phyloP scores from a whole-genome alignment of 2,888 invertebrate species.

The Aphidoletes aphidimyza region DNA sequence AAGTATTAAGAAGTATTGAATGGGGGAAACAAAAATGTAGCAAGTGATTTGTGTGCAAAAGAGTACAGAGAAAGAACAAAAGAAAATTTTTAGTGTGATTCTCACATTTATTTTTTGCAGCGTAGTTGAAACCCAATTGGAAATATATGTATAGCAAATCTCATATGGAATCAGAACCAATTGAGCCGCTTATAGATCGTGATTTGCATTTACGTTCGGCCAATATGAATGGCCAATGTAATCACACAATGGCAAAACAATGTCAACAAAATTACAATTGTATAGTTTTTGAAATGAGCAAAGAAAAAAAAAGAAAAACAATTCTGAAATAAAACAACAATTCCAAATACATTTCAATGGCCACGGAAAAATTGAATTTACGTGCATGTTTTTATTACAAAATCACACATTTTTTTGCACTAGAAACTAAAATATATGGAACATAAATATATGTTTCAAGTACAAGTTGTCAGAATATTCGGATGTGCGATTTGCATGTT shows the following conservation, averaged over 20 bases:
- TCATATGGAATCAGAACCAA: too few relatives aligned
- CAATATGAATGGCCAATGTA: background rate
- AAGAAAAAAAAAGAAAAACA: background rate
- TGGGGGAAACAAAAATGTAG: too few relatives aligned
- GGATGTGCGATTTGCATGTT: background rate
- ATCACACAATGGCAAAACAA: background rate
- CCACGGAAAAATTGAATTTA: background rate
- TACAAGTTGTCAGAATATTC: background rate
- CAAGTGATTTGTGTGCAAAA: too few relatives aligned
- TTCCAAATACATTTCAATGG: background rate
- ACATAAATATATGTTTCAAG: constrained; percentile 43
- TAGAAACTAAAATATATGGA: constrained; percentile 13
- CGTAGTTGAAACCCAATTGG: too few relatives aligned
- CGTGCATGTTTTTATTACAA: background rate
- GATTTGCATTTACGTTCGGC: background rate
- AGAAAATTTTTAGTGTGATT: too few relatives aligned
- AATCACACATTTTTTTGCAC: constrained; percentile 13
- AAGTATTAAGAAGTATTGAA: too few relatives aligned
- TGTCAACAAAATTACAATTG: background rate
- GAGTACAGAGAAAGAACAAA: too few relatives aligned
- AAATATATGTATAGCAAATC: too few relatives aligned
- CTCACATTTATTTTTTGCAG: too few relatives aligned
- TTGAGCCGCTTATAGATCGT: too few relatives aligned
- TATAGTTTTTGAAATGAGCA: background rate
- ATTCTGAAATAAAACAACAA: background rate